A percentile compares a stretch with the other conserved stretches of the same genome.
Evolutionary conservation across 2,113 vertebrate genomes (phyloP).

Genomic region (Turdus rufiventris): DNA sequence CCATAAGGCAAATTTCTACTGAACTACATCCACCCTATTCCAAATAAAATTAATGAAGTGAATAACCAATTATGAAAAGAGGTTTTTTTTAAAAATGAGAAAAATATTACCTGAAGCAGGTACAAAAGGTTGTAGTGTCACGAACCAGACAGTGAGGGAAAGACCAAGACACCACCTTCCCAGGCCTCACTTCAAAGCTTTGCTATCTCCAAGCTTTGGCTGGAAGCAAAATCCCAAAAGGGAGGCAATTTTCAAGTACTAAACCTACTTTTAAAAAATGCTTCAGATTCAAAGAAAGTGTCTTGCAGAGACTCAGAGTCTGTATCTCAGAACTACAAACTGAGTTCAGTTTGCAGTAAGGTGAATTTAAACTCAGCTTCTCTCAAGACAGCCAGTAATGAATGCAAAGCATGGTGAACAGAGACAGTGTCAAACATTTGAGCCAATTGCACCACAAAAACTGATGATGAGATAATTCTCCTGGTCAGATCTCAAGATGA

Average conservation of each 20-base stretch:
- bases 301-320: not conserved
- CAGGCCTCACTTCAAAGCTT: not conserved
- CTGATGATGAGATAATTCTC: not conserved
- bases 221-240: not conserved
- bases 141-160: not conserved
- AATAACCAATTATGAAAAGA: not conserved
- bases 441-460: not conserved
- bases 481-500: not conserved
- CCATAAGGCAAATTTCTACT: not conserved
- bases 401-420: not conserved
- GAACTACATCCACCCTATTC: not conserved
- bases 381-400: not conserved
- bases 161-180: not conserved
- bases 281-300: not conserved
- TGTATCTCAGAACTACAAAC: not conserved
- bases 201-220: not conserved
- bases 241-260: not conserved
- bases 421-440: not conserved
- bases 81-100: not conserved
- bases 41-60: not conserved
- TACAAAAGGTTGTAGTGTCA: not conserved
- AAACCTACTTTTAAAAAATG: not conserved
- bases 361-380: not conserved
- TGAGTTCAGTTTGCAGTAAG: not conserved
- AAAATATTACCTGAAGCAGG: not conserved